Percentiles rank a stretch among this genome's conserved stretches.
These are phyloP conservation scores for Falco naumanni DNA, from an alignment of 2,797 vertebrate genomes.

Conservation along the genomic window DNA sequence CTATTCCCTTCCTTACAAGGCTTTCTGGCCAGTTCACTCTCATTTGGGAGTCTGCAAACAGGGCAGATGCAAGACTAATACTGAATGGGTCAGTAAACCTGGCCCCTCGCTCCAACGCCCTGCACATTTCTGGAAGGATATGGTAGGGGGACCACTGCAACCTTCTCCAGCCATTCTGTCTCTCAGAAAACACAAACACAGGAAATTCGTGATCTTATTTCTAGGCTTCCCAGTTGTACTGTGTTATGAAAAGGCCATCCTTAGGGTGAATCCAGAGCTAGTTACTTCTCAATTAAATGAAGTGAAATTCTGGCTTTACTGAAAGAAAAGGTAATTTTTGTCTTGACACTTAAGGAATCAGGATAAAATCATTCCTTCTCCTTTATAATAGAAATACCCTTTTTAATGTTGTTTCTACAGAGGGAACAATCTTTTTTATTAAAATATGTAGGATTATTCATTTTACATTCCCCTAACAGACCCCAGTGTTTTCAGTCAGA, in stretches of 20 bases:
- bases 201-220: neutral
- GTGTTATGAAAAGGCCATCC: neutral
- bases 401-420: neutral
- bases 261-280: neutral
- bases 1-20: neutral
- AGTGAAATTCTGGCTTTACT: neutral
- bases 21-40: neutral
- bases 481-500: neutral
- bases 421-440: neutral
- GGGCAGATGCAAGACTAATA: neutral
- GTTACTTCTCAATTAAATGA: neutral
- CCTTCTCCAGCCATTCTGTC: neutral
- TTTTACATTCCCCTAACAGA: neutral
- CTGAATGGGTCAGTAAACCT: neutral
- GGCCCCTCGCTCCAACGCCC: fast-evolving
- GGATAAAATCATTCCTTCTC: neutral
- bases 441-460: neutral
- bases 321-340: neutral
- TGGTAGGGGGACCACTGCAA: neutral
- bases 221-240: neutral
- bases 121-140: neutral
- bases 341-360: neutral
- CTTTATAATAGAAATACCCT: neutral
- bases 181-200: neutral
- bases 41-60: neutral